Evolutionary conservation across 2,888 invertebrate genomes (phyloP), one percentile per base, ranked within the genome.

Genomic region (Lacanobia oleracea): DNA sequence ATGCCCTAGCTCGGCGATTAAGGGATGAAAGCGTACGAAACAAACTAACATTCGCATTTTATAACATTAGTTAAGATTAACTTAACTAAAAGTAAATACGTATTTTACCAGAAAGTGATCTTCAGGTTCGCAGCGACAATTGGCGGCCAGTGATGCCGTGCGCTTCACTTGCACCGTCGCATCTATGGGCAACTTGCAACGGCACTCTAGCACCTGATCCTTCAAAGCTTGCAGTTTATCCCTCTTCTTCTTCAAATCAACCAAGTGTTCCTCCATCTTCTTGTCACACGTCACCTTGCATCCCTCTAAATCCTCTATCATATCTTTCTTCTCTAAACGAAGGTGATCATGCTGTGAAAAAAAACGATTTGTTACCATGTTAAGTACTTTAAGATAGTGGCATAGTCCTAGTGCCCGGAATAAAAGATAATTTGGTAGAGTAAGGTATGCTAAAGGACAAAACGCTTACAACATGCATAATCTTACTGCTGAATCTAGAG

Each of bases 101-200:
- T 10, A 18, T 33, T 54, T 56, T 56, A 56, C 95, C 88, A 88
- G 60, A 27, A 90, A 50, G 63, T 88, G 89, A 65, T 94, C 92
- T 64, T 92, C 93, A 2, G 93, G 91, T 0, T 85, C 65, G 75
- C 96, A 96, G n/a, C 72, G 74, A 81, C 96, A 96, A 53, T 94
- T 68, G 0, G 93, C 95, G 4, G 92, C 95, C 0, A 95, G 82
- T 0, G 96, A 96, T 0, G 95, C 90, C 0, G 96, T 95, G 1
- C 96, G 90, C 81, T 92, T 94, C 18, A 87, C 95, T 80, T 94
- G 91, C 18, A 95, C 90, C 0, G 84, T 64, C 0, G 53, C 89
- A 45, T 95, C 93, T 0, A 91, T 85, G 0, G 96, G 96, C 51
- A 91, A 16, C 77, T 93, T 92, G 79, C 96, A 96, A n/a, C 86